Conservation (phyloP, 2,888 invertebrate species). For the Leucania comma region DNA sequence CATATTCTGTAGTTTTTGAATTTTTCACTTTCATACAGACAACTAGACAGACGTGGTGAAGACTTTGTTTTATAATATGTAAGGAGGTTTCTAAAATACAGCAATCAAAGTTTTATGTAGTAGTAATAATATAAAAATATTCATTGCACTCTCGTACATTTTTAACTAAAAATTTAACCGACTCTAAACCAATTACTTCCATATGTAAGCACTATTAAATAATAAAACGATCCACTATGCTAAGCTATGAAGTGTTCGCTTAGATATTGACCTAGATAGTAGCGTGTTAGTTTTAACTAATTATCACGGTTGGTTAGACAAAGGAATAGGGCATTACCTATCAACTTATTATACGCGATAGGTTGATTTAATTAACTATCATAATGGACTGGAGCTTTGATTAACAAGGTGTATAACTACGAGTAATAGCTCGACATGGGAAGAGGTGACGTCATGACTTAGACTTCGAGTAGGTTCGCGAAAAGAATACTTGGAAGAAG, state of each 20-base stretch:
- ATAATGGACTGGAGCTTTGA: neutral
- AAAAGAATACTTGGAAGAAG: too few relatives aligned
- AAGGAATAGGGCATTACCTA: slow-evolving; percentile 18
- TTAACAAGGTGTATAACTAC: neutral
- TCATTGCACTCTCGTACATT: neutral
- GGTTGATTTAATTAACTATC: slow-evolving; percentile 13
- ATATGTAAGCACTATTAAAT: slow-evolving; percentile 8
- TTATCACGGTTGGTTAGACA: slow-evolving; percentile 27
- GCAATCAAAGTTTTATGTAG: too few relatives aligned
- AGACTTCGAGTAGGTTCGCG: too few relatives aligned
- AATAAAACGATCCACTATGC: slow-evolving; percentile 3
- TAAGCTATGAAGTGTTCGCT: slow-evolving; percentile 8
- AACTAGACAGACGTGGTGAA: too few relatives aligned
- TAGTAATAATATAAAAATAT: too few relatives aligned
- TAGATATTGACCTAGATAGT: slow-evolving; percentile 29
- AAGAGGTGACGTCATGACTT: too few relatives aligned
- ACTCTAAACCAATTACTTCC: too few relatives aligned
- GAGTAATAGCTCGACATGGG: too few relatives aligned
- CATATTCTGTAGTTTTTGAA: too few relatives aligned
- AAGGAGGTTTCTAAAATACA: neutral
- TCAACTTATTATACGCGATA: neutral
- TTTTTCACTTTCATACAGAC: too few relatives aligned
- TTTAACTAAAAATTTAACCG: slow-evolving; percentile 1
- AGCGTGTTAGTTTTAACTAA: slow-evolving; percentile 32
- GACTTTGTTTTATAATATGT: too few relatives aligned